Evolutionary conservation across 1,140 invertebrate genomes (phyloP), one percentile per base, ranked within the genome.

Genomic region (Whitmania pigra): DNA sequence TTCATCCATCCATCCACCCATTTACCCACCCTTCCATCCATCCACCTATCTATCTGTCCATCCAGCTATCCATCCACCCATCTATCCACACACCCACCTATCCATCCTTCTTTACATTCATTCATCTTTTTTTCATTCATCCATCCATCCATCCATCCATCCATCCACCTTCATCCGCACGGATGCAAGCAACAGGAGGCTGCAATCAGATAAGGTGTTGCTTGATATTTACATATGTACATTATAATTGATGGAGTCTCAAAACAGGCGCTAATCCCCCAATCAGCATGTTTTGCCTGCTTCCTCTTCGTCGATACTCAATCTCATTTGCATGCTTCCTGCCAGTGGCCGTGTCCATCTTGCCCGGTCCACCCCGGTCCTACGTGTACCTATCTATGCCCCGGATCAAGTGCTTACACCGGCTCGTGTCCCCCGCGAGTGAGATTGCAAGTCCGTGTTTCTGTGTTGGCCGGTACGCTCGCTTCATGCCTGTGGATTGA

Each of bases 51-150:
- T 18, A 63, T 31, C 22, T 18, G 22, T 31, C 22, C 57, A 57
- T 25, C 20, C 25, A 3, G 2, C 20, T 9, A 57, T 25, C 2
- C 54, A 63, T 31, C 22, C 57, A 63, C 57, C 6, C n/a, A n/a
- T 31, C 11, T 18, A 63, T 63, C 22, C 57, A n/a, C 20, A 63
- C 57, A 11, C 22, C 22, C 22, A n/a, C 9, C 54, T 5, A n/a
- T 9, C n/a, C n/a, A n/a, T n/a, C n/a, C 9, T 2, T n/a, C 25
- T n/a, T n/a, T n/a, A n/a, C 54, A 5, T 63, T 7, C 57, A n/a
- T 63, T 17, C 57, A n/a, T n/a, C 22, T 63, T 63, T 63, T 63
- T 63, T 63, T 63, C 57, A 63, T 15, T 31, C 57, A 31, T 31
- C 22, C 57, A 63, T 31, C 22, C 57, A 63, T 31, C 22, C 57